A percentile compares a stretch with the other conserved stretches of the same genome.
Evolutionary conservation across 2,797 vertebrate species (phyloP).

Genomic region (Oreortyx pictus): DNA sequence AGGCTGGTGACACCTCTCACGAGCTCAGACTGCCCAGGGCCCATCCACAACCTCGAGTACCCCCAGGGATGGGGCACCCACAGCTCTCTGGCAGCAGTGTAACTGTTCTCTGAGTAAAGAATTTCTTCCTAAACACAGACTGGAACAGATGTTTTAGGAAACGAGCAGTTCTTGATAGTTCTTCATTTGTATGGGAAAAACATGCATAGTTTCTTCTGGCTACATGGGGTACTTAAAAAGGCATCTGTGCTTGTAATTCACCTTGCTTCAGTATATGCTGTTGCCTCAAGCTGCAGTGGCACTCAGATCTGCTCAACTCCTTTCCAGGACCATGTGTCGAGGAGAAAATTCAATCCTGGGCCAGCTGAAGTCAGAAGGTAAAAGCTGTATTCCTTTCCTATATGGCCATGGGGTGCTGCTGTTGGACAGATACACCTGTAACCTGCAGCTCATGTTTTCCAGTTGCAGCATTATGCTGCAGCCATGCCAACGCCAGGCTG

Average conservation of each 20-base stretch:
- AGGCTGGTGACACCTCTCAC: background rate
- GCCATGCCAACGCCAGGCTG: background rate
- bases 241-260: constrained; percentile 12
- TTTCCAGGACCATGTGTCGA: constrained; percentile 92
- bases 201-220: background rate
- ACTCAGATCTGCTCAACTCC: constrained; percentile 41
- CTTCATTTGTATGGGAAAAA: background rate
- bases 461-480: background rate
- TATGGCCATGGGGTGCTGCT: background rate
- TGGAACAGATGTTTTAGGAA: background rate
- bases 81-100: too few species aligned
- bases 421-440: background rate
- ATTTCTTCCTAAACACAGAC: too few species aligned
- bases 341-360: constrained; percentile 95
- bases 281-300: rapidly evolving
- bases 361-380: constrained; percentile 90
- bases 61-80: too few species aligned
- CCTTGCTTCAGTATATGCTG: background rate
- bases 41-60: too few species aligned
- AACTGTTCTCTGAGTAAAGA: too few species aligned
- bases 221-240: background rate
- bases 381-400: constrained; percentile 73
- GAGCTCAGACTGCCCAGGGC: too few species aligned
- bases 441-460: background rate
- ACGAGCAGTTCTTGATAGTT: background rate